Evolutionary conservation across 2,113 vertebrate genomes (phyloP), one percentile per base, ranked within the genome.

Genomic region (Xiphophorus couchianus): DNA sequence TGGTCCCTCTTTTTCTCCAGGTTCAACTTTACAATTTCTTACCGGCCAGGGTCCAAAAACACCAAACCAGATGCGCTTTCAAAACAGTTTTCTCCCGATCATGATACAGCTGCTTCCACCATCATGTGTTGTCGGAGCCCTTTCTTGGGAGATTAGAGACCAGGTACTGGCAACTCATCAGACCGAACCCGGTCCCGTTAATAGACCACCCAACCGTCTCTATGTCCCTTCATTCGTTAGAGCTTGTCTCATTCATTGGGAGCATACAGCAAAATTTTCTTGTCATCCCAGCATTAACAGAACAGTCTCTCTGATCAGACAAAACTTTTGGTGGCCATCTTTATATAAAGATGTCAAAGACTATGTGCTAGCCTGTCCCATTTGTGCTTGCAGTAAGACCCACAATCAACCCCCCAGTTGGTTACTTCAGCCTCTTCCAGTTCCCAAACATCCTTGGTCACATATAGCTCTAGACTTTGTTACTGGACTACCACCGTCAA

Each of bases 91-190:
- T 60, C 54, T 10, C 8, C 54, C 0, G 25, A 60, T n/a, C 3
- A n/a, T 4, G 54, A 60, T 1, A 1, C 6, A 9, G 0, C 54
- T 0, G 10, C 1, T 3, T n/a, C 7, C 22, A 9, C 22, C 25
- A 19, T 27, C 54, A 3, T n/a, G 25, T n/a, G 7, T n/a, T 10
- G 8, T 60, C 0, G 54, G 22, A 17, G 25, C 22, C 7, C 22
- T 60, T 9, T 11, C 54, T 11, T 48, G 42, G 15, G 15, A 17
- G 14, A 17, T 48, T 1, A 44, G 4, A 5, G 14, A 44, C 12
- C 42, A 58, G 15, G 42, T 44, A 0, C 42, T 44, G 14, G 11
- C 14, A 17, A 3, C 4, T 5, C 42, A 48, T 5, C 4, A 19
- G 4, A 48, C 42, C 0, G 42, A 48, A 48, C 42, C 42, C 1